phyloP scores from a whole-genome alignment of 2,797 vertebrate species.

The Gadopsis marmoratus region DNA sequence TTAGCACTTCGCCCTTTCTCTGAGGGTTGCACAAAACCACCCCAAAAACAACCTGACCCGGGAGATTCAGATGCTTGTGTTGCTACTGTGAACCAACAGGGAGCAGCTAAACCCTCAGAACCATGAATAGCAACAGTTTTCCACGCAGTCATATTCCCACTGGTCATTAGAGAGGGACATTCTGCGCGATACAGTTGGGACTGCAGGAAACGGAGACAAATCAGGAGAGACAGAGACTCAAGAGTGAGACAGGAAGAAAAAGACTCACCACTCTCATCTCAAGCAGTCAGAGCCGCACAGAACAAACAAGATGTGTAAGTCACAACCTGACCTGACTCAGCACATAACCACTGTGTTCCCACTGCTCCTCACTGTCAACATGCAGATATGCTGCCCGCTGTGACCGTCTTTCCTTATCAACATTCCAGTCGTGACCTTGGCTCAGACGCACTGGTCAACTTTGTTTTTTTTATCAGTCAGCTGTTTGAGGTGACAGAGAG shows the following conservation, averaged over 20 bases:
- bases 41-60: constrained; percentile 1
- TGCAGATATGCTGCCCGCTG: constrained; percentile 39
- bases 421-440: constrained; percentile 57
- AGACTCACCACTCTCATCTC: constrained; percentile 7
- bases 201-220: neutral
- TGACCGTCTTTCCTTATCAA: constrained; percentile 48
- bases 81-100: neutral
- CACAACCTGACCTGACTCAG: constrained; percentile 27
- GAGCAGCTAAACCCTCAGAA: constrained; percentile 15
- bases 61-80: constrained; percentile 8
- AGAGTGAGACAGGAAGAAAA: neutral
- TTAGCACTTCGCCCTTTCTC: neutral
- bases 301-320: constrained; percentile 37
- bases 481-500: constrained; percentile 36
- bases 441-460: constrained; percentile 25
- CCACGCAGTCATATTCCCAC: constrained; percentile 17
- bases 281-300: neutral
- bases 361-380: constrained; percentile 53
- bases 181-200: constrained; percentile 3
- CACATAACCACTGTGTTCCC: constrained; percentile 37
- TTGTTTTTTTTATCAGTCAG: constrained; percentile 40
- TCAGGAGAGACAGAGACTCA: neutral
- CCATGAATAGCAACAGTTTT: constrained; percentile 31
- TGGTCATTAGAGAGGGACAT: constrained; percentile 14
- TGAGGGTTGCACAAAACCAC: neutral